Percentiles rank a stretch among this genome's conserved stretches.
phyloP scores from a whole-genome alignment of 2,797 vertebrate species.

The Emys orbicularis region DNA sequence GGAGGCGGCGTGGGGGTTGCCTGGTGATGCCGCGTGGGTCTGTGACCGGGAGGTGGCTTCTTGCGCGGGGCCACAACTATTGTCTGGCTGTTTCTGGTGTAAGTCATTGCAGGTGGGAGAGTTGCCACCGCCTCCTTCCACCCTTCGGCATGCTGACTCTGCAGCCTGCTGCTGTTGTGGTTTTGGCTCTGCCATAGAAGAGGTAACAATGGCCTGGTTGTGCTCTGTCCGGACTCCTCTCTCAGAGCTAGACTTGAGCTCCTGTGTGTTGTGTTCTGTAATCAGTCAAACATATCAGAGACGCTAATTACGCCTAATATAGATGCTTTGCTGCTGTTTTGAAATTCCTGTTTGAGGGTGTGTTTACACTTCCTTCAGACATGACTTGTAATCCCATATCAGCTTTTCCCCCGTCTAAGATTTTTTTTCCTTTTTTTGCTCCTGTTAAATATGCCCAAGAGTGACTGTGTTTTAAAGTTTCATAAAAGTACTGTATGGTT shows the following conservation, averaged over 20 bases:
- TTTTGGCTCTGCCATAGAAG: background rate
- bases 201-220: background rate
- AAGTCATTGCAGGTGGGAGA: background rate
- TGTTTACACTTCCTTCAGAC: background rate
- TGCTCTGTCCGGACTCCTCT: background rate
- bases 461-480: background rate
- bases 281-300: background rate
- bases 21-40: background rate
- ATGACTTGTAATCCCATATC: background rate
- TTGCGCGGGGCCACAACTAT: background rate
- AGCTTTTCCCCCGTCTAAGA: background rate
- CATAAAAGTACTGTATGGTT: background rate
- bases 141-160: background rate
- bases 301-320: background rate
- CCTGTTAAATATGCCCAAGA: background rate
- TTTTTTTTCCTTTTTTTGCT: background rate
- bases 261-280: background rate
- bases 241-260: background rate
- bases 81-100: background rate
- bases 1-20: background rate
- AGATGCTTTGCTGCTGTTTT: background rate
- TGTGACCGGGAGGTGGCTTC: background rate
- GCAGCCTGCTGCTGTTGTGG: slow-evolving; percentile 50
- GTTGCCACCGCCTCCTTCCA: background rate
- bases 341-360: background rate